Evolutionary conservation across 2,113 vertebrate genomes (phyloP), one percentile per base, ranked within the genome.

Genomic region (Uria aalge): DNA sequence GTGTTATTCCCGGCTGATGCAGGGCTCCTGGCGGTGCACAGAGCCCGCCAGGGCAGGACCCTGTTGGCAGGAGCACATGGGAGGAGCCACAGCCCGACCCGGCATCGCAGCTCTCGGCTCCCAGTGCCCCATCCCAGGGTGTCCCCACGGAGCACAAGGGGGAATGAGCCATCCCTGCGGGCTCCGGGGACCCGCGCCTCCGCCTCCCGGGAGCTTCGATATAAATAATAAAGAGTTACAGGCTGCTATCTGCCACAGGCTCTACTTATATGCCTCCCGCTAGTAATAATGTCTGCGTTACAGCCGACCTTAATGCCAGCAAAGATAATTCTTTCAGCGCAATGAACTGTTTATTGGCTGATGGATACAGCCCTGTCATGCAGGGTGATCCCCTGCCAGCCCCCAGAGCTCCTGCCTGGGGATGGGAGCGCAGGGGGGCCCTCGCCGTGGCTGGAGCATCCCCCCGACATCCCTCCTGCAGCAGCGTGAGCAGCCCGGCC

Each of bases 361-460:
- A 50, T 77, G 67, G 81, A n/a, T 18, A 24, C 72, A 88, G 68
- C 36, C 48, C 60, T 43, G 79, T 12, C 78, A 38, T 1, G 2
- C 50, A 4, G 36, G 75, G 71, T 7, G 9, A 67, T 30, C 66
- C 85, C 52, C 82, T 21, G 53, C 13, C 3, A 85, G 55, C 47
- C 40, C 27, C 2, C 41, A 26, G 68, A 52, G 66, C 15, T 36
- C 89, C 32, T 9, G 21, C 2, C 0, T 4, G 9, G 34, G 62
- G 72, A 29, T 0, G 4, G 30, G 60, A 69, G 34, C 0, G 0
- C 0, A 4, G 26, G 21, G 47, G 32, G 19, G 1, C 10, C 34
- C 34, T 47, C 1, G 0, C 56, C 8, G 2, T 3, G 20, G 41
- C 40, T 27, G n/a, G 15, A 76, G 82, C 75, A 72, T 21, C 75